phyloP scores from a whole-genome alignment of 2,888 invertebrate species.

The Drosophila rubida region DNA sequence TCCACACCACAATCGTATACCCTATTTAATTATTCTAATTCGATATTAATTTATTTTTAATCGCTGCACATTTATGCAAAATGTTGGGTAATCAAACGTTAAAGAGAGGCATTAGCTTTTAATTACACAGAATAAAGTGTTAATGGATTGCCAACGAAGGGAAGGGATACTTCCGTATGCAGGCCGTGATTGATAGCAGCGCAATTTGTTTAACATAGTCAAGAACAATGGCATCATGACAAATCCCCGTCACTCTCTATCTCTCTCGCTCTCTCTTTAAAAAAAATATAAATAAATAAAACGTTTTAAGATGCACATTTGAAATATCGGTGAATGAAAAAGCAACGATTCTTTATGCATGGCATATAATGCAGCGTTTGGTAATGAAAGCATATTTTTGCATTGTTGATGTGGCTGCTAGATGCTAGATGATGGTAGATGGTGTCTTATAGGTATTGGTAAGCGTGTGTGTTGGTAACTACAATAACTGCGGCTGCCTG shows the following conservation, averaged over 20 bases:
- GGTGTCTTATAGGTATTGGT: slow-evolving; percentile 14
- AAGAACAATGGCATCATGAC: slow-evolving; percentile 28
- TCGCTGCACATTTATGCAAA: slow-evolving; percentile 18
- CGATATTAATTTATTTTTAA: slow-evolving; percentile 22
- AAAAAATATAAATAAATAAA: not conserved
- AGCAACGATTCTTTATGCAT: slow-evolving; percentile 45
- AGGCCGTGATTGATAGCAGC: slow-evolving; percentile 48
- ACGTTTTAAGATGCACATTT: slow-evolving; percentile 32
- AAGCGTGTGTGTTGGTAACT: slow-evolving; percentile 7
- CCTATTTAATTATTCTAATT: slow-evolving; percentile 12
- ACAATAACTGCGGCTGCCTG: slow-evolving; percentile 26
- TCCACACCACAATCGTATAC: slow-evolving; percentile 7
- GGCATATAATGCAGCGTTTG: slow-evolving; percentile 60
- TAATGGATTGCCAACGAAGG: slow-evolving; percentile 7
- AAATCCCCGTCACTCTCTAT: not conserved
- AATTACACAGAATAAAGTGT: slow-evolving; percentile 35
- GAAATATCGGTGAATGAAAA: slow-evolving; percentile 16
- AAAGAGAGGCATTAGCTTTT: slow-evolving; percentile 22
- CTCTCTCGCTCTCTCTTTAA: not conserved
- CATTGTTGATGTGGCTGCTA: slow-evolving; percentile 61
- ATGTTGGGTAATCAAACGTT: slow-evolving; percentile 7
- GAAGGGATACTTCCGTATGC: slow-evolving; percentile 54
- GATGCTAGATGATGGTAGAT: slow-evolving; percentile 4
- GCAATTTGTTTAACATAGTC: slow-evolving; percentile 48
- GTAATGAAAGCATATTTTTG: slow-evolving; percentile 78